Percentiles rank a stretch among this genome's conserved stretches.
Conservation (phyloP, 2,888 invertebrate species). For the Chrysolina americana region DNA sequence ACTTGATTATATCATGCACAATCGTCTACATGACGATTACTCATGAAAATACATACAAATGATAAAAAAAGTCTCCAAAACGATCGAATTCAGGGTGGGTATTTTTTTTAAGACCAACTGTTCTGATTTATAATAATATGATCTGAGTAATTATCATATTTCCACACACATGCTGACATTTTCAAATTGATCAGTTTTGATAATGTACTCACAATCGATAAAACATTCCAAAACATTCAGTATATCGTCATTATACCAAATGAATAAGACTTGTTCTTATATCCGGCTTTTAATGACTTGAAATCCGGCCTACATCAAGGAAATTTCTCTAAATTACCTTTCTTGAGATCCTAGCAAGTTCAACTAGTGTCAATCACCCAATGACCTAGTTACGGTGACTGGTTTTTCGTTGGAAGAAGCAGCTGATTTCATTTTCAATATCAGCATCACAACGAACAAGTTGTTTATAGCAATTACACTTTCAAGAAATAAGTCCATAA, state of each 20-base stretch:
- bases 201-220: neutral
- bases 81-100: too few relatives aligned
- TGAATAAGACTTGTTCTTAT: conserved; percentile 53
- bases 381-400: conserved; percentile 64
- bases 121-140: too few relatives aligned
- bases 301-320: conserved; percentile 60
- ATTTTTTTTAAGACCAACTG: too few relatives aligned
- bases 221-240: neutral
- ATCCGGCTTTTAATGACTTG: conserved; percentile 60
- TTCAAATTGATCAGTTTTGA: neutral
- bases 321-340: conserved; percentile 51
- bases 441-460: neutral
- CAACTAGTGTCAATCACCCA: conserved; percentile 66
- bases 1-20: too few relatives aligned
- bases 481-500: neutral
- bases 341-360: conserved; percentile 59
- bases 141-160: too few relatives aligned
- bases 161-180: neutral
- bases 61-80: too few relatives aligned
- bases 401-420: conserved; percentile 64
- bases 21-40: too few relatives aligned
- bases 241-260: conserved; percentile 37
- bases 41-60: too few relatives aligned
- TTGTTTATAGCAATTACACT: neutral
- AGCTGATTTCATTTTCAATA: conserved; percentile 18